Evolutionary conservation across 2,888 invertebrate species (phyloP), one percentile per base, ranked within the genome.

Genomic region (Leistus spinibarbis): DNA sequence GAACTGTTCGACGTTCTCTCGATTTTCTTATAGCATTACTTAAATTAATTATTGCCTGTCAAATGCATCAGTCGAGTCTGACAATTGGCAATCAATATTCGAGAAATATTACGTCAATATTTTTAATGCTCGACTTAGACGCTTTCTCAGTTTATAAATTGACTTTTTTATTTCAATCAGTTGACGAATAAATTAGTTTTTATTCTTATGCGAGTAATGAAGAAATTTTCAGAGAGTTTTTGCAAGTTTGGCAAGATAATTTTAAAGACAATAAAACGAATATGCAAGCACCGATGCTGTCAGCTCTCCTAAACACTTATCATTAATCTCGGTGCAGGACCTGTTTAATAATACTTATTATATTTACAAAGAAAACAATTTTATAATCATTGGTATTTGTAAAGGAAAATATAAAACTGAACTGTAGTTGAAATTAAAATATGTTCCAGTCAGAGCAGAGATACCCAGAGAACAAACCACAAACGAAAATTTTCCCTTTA

Each of bases 21-120:
- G 13, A 10, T 40, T 40, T 40, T 40, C 40, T 40, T 66, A 60
- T 54, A 60, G 20, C 69, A 60, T 69, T 57, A 69, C 69, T 69
- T 69, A 69, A 69, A 69, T 69, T 69, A 69, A 69, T 69, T 69
- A 69, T 60, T n/a, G 23, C 16, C 69, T 69, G 69, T 69, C 69
- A 69, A 69, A 69, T 69, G 69, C 69, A 69, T 60, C 60, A 40
- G 40, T 40, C 7, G 69, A 20, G 9, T 23, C 24, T 68, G 64
- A 9, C 53, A 66, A 40, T 17, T 60, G 57, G 57, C 56, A 69
- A 69, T 69, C 69, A 69, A 69, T 69, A 69, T 57, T 40, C 40
- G 40, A 19, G 60, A 69, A 68, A 27, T 10, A 40, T 40, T 10
- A 40, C 40, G 40, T 40, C 40, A 40, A 13, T 40, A 40, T 40